These are phyloP conservation scores for Homarus gammarus DNA, from an alignment of 2,888 invertebrate species.

Conservation along the genomic window DNA sequence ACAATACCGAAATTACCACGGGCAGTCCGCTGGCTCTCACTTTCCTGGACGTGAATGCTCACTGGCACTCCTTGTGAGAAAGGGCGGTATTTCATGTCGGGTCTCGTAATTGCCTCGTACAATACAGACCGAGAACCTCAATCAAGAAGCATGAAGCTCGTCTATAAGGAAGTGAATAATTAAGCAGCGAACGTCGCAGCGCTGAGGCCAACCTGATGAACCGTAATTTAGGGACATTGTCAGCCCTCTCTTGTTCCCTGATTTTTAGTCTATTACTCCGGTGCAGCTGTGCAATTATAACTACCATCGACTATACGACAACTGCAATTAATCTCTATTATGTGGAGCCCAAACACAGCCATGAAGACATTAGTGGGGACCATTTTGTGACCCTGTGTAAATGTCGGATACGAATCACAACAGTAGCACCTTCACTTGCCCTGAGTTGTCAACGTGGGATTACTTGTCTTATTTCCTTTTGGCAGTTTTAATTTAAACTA, in stretches of 20 bases:
- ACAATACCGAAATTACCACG: constrained; percentile 7
- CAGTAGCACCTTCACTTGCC: not conserved
- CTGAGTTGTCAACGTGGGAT: not conserved
- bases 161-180: constrained; percentile 6
- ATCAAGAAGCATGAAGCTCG: constrained; percentile 24
- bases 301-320: constrained; percentile 8
- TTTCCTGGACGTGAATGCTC: not conserved
- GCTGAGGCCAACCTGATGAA: not conserved
- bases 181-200: not conserved
- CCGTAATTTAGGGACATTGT: constrained; percentile 10
- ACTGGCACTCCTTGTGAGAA: not conserved
- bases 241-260: constrained; percentile 2
- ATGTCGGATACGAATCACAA: constrained; percentile 12
- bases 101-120: not conserved
- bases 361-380: constrained; percentile 16
- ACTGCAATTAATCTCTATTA: constrained; percentile 24
- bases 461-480: not conserved
- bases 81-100: not conserved
- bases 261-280: constrained; percentile 14
- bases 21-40: no score
- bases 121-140: not conserved
- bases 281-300: constrained; percentile 26
- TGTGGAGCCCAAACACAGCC: not conserved
- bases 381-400: constrained; percentile 25
- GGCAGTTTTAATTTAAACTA: no score